Evolutionary conservation across 1,140 invertebrate genomes (phyloP), one percentile per base, ranked within the genome.

Genomic region (Sarcophaga peregrina): DNA sequence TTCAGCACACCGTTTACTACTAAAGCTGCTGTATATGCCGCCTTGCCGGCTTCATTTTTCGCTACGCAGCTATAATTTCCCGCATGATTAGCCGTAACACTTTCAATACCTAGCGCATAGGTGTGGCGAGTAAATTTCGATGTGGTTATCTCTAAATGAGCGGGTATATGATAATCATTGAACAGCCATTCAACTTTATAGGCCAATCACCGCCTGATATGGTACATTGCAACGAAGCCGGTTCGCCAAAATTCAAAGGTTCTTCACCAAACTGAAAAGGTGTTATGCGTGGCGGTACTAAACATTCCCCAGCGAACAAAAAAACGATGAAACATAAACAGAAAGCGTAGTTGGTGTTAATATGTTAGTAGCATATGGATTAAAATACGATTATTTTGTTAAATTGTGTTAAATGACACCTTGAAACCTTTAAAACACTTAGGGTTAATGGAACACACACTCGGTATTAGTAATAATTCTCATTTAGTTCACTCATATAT

Each of bases 11-110:
- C 94, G 91, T 95, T 95, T 85, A 95, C 94, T 86, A 93, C 91
- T 86, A 96, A 91, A 86, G 91, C 90, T 80, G 94, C 91, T 83
- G 94, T 93, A 87, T 94, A 92, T 86, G 92, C 93, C 88, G 92
- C 93, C 84, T 90, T 93, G 85, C 94, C 95, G 82, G 95, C 96
- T 84, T 91, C 88, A 92, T 95, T 95, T 82, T 91, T 93, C 83
- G 93, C 94, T 82, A 93, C 92, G 91, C 96, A 97, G 72, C 94
- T 95, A 91, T 96, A 97, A 87, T 94, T 94, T 85, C 95, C 95
- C 88, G 92, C 92, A 91, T 97, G 95, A 85, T 91, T 91, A 46
- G 93, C 89, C n/a, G 83, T 86, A 11, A 90, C 86, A 85, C 85
- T 89, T 46, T 91, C 90, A 54, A 92, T 91, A 17, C 85, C 87